Percentiles rank a stretch among this genome's conserved stretches.
phyloP scores from a whole-genome alignment of 2,797 vertebrate species.

The Tokudaia tokunoshimensis region DNA sequence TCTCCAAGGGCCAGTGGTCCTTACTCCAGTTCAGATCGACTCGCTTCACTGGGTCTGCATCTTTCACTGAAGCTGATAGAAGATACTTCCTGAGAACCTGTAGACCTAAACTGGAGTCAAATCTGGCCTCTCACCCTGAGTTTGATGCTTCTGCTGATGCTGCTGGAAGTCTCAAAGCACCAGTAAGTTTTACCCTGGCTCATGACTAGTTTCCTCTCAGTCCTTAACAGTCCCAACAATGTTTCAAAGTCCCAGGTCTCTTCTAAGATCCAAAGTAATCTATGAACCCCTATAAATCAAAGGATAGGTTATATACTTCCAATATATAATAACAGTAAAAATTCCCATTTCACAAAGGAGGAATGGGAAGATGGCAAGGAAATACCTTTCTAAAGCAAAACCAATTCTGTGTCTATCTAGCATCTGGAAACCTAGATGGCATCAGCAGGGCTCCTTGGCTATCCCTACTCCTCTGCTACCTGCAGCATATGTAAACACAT shows the following conservation, averaged over 20 bases:
- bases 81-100: background rate
- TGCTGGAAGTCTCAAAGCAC: background rate
- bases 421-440: background rate
- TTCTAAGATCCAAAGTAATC: background rate
- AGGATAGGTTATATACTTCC: background rate
- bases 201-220: background rate
- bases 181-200: background rate
- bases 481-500: background rate
- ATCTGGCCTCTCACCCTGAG: background rate
- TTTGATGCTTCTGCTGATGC: background rate
- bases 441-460: background rate
- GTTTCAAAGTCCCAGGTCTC: background rate
- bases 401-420: background rate
- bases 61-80: background rate
- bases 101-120: background rate
- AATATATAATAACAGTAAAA: background rate
- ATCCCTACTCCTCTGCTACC: background rate
- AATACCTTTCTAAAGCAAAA: background rate
- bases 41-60: background rate
- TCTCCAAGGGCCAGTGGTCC: background rate
- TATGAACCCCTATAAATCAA: background rate
- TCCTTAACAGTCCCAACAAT: background rate
- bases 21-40: background rate
- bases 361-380: background rate
- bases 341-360: background rate